Percentiles rank a stretch among this genome's conserved stretches.
These are phyloP conservation scores for Brassicogethes aeneus DNA, from an alignment of 2,888 invertebrate species.

Conservation along the genomic window DNA sequence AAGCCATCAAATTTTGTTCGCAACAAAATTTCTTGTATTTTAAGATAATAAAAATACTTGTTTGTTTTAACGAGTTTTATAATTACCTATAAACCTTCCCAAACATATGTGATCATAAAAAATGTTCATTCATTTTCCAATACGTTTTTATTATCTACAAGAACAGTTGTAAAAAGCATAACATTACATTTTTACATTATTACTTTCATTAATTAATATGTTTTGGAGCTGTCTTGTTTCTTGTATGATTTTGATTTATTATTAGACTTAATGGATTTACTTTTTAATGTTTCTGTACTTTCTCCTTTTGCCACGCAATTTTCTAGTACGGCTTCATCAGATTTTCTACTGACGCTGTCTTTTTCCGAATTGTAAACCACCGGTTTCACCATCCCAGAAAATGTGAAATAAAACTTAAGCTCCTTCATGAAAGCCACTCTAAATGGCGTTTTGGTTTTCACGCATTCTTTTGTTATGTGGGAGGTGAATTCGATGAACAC, in stretches of 20 bases:
- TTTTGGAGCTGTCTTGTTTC: not conserved
- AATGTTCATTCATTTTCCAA: no score
- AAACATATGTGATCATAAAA: no score
- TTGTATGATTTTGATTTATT: not conserved
- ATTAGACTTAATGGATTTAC: not conserved
- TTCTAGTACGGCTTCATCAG: not conserved
- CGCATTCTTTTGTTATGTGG: constrained; percentile 18
- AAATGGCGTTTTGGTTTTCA: constrained; percentile 20
- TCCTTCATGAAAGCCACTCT: constrained; percentile 20
- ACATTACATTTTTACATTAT: no score
- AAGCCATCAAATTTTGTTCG: no score
- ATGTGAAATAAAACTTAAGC: constrained; percentile 24
- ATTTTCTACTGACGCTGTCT: not conserved
- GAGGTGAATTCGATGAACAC: constrained; percentile 25
- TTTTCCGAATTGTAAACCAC: constrained; percentile 2
- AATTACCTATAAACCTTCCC: no score
- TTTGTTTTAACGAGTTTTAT: no score
- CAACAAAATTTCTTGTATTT: no score
- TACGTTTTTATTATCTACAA: no score
- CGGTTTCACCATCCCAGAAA: constrained; percentile 26
- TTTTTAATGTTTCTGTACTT: not conserved
- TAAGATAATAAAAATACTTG: no score
- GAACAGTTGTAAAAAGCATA: no score
- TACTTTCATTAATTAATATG: not conserved
- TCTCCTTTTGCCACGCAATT: not conserved